Base-by-base conservation (phyloP, 2,113 vertebrate species). In the Oostethus manadensis region DNA sequence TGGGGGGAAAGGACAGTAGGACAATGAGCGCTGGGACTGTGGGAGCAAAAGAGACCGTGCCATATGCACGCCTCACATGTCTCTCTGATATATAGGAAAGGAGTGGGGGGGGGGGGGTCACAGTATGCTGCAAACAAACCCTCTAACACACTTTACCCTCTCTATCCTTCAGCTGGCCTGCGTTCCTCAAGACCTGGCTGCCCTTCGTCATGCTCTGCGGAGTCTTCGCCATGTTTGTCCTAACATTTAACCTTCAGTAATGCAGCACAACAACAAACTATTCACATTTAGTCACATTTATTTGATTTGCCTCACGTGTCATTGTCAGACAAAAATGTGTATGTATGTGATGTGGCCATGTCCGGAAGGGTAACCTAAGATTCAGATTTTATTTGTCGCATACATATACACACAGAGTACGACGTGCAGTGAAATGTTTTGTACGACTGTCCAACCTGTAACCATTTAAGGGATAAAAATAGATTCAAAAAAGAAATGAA, bases 111-210 rank as follows among this genome's bases (percentile, higher is more conserved):
- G 20, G 48, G 10, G 56, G 33, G 51, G 44, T 11, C 20, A 29
- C 16, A 23, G 10, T 45, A 38, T 68, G 65, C 58, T 56, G 17
- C 51, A 56, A 50, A 49, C 49, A 45, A 58, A 44, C 23, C 6
- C 67, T 44, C 63, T 78, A 53, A 71, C 23, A 35, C 35, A 29
- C 22, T 4, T 21, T 20, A 3, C 45, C 33, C n/a, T 78, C 33
- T 70, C 20, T 66, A 40, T 74, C 72, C 78, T 63, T 33, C 72
- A 99, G 97, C 62, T 66, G 93, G 54, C 90, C 92, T 3, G 94
- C 92, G 0, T 93, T 97, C 62, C 89, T 98, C 87, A 98, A 97
- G 88, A 99, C 96, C 63, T 99, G 97, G 97, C 89, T 99, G 35
- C 97, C 97, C 55, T 98, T 95, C 68, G 17, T 93, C 33, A 93